phyloP scores from a whole-genome alignment of 2,888 invertebrate species.

The Oscheius sp. region DNA sequence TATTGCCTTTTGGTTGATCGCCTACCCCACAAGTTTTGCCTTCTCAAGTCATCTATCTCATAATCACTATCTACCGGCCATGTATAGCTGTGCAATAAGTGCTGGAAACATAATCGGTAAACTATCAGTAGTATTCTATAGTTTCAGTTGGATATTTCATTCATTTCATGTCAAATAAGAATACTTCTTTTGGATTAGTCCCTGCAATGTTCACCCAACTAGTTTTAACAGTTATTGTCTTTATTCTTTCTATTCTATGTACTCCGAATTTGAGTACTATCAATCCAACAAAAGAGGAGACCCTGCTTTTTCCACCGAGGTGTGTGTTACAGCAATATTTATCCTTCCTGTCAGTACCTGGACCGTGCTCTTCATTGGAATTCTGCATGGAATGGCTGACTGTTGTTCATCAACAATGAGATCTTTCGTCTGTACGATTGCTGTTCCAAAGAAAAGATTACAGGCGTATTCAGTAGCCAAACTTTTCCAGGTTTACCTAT shows the following conservation, averaged over 20 bases:
- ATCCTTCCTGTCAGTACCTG: neutral
- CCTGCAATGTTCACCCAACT: constrained; percentile 26
- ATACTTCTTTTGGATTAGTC: constrained; percentile 27
- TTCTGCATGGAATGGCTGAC: constrained; percentile 28
- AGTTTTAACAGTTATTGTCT: neutral
- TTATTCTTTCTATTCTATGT: neutral
- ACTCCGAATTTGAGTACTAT: constrained; percentile 25
- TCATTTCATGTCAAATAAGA: constrained; percentile 27
- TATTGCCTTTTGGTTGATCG: constrained; percentile 26
- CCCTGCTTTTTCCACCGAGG: constrained; percentile 23
- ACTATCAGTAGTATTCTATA: neutral
- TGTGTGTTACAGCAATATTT: neutral
- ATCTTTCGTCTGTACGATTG: constrained; percentile 27
- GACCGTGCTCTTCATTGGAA: constrained; percentile 1
- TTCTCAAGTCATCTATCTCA: constrained; percentile 24
- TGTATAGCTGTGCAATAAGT: constrained; percentile 18
- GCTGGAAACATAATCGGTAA: constrained; percentile 27
- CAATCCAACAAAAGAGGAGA: constrained; percentile 8
- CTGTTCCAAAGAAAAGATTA: constrained; percentile 26
- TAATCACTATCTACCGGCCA: constrained; percentile 22
- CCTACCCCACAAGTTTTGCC: constrained; percentile 28
- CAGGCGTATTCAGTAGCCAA: constrained; percentile 30
- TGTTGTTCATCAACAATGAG: constrained; percentile 34
- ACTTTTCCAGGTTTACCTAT: constrained; percentile 24
- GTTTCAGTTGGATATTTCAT: constrained; percentile 23